Conservation (phyloP, 2,797 vertebrate species). For the Sebastes umbrosus region DNA sequence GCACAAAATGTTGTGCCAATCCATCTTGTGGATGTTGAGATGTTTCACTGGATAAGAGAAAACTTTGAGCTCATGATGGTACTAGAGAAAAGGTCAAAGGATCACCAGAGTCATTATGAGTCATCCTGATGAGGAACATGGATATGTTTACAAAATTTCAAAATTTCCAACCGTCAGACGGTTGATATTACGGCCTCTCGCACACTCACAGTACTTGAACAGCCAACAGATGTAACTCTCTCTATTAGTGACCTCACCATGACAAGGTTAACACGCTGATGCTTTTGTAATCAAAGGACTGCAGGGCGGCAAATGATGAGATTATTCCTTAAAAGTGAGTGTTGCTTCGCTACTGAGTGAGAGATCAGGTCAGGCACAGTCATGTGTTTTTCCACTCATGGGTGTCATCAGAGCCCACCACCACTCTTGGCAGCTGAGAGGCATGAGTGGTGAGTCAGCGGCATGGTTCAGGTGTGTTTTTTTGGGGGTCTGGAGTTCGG, state of each 20-base stretch:
- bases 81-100: not conserved
- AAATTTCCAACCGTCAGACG: not conserved
- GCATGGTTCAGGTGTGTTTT: conserved; percentile 66
- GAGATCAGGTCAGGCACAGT: conserved; percentile 39
- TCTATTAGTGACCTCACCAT: not conserved
- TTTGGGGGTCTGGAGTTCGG: conserved; percentile 57
- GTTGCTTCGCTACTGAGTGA: conserved; percentile 21
- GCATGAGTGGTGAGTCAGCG: conserved; percentile 57
- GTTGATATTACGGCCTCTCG: not conserved
- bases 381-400: conserved; percentile 61
- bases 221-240: conserved; percentile 11
- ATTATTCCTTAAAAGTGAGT: conserved; percentile 22
- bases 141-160: not conserved
- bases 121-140: not conserved
- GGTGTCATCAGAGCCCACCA: conserved; percentile 52
- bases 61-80: not conserved
- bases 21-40: not conserved
- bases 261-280: too few species aligned
- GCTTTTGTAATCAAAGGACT: conserved; percentile 19
- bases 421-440: conserved; percentile 34
- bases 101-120: not conserved
- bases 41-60: not conserved
- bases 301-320: conserved; percentile 7
- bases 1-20: not conserved
- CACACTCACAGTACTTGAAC: not conserved